Conservation (phyloP, 2,888 invertebrate genomes). For the Operophtera brumata region DNA sequence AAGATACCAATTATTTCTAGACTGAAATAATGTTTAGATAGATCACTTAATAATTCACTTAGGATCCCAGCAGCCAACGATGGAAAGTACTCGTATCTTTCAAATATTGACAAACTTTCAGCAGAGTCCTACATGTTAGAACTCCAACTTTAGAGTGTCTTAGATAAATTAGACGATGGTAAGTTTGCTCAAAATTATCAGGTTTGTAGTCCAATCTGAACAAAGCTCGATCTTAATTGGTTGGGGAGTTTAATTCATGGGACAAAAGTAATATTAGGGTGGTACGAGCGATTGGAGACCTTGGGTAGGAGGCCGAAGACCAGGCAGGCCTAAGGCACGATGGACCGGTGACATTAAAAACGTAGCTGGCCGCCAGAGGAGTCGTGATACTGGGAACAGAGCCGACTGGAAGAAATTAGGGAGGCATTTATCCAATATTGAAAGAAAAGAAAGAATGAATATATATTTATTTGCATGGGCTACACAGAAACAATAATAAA, state of each 20-base stretch:
- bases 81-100: constrained; percentile 32
- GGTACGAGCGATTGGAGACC: too few species aligned
- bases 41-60: constrained; percentile 9
- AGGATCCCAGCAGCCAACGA: constrained; percentile 11
- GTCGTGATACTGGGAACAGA: too few species aligned
- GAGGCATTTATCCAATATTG: too few species aligned
- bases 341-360: too few species aligned
- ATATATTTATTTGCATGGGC: too few species aligned
- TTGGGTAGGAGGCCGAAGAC: too few species aligned
- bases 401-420: too few species aligned
- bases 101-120: constrained; percentile 62
- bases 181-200: constrained; percentile 20
- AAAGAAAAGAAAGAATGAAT: too few species aligned
- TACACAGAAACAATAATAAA: too few species aligned
- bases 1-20: not conserved
- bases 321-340: too few species aligned
- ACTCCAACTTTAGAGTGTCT: constrained; percentile 51
- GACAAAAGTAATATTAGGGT: too few species aligned
- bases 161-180: constrained; percentile 49
- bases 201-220: constrained; percentile 18
- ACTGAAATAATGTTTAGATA: not conserved
- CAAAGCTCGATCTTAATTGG: constrained; percentile 7
- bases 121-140: constrained; percentile 32
- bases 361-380: too few species aligned
- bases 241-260: not conserved